These are phyloP conservation scores for Spatula clypeata DNA, from an alignment of 2,797 vertebrate species.

Conservation along the genomic window DNA sequence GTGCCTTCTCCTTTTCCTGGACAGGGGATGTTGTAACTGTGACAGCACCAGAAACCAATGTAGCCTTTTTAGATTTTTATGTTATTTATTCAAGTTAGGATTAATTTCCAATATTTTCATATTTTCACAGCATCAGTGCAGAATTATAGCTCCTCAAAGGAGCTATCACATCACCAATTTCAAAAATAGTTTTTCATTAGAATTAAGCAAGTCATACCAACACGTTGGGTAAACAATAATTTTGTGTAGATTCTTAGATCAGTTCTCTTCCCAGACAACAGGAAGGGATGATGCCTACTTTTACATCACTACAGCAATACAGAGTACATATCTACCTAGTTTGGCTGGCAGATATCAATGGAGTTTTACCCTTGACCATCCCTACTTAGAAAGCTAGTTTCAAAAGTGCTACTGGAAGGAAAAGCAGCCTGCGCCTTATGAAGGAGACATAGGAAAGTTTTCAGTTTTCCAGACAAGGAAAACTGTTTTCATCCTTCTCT, in stretches of 20 bases:
- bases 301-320: neutral
- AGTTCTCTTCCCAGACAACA: neutral
- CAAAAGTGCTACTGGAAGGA: neutral
- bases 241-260: neutral
- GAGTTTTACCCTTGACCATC: neutral
- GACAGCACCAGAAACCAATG: neutral
- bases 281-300: neutral
- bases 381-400: neutral
- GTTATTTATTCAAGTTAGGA: neutral
- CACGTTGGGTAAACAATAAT: neutral
- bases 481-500: neutral
- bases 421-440: neutral
- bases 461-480: neutral
- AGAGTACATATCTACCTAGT: neutral
- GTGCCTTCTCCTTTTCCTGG: neutral
- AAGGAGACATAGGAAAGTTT: neutral
- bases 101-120: neutral
- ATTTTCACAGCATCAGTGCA: neutral
- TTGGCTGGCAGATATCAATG: neutral
- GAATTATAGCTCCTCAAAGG: neutral
- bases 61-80: neutral
- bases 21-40: neutral
- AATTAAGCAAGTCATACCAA: accelerated
- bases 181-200: neutral
- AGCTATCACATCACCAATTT: neutral